These are phyloP conservation scores for Gallinago stenura DNA, from an alignment of 2,797 vertebrate genomes.

Conservation along the genomic window DNA sequence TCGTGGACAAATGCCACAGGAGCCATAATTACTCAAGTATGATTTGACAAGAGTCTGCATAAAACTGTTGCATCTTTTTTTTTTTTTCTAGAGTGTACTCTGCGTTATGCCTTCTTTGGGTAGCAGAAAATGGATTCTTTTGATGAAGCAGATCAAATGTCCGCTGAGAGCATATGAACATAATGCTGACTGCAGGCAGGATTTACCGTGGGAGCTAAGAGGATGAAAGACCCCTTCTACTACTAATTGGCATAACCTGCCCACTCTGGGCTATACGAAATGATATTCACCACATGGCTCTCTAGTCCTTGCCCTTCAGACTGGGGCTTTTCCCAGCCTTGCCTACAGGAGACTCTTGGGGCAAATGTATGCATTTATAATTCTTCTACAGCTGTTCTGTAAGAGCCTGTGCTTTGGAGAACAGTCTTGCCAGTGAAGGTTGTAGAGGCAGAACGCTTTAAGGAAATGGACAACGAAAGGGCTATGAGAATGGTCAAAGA, in stretches of 20 bases:
- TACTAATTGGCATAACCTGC: slow-evolving; percentile 20
- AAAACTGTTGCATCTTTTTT: neutral
- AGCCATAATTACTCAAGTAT: slow-evolving; percentile 13
- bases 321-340: neutral
- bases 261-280: neutral
- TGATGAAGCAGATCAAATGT: slow-evolving; percentile 46
- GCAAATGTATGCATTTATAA: neutral
- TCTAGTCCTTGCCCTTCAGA: neutral
- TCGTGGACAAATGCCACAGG: neutral
- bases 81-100: neutral
- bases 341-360: neutral
- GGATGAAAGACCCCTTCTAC: neutral
- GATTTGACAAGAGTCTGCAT: neutral
- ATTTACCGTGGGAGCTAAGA: slow-evolving; percentile 25
- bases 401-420: neutral
- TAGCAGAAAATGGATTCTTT: slow-evolving; percentile 32
- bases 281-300: neutral
- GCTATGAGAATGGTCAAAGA: neutral
- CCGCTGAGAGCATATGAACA: slow-evolving; percentile 31
- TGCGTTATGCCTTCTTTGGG: slow-evolving; percentile 26
- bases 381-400: neutral
- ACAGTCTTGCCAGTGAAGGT: neutral
- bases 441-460: neutral
- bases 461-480: neutral
- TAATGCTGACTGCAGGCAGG: slow-evolving; percentile 37